Evolutionary conservation across 2,113 vertebrate genomes (phyloP), one percentile per base, ranked within the genome.

Genomic region (Lagopus leucura): DNA sequence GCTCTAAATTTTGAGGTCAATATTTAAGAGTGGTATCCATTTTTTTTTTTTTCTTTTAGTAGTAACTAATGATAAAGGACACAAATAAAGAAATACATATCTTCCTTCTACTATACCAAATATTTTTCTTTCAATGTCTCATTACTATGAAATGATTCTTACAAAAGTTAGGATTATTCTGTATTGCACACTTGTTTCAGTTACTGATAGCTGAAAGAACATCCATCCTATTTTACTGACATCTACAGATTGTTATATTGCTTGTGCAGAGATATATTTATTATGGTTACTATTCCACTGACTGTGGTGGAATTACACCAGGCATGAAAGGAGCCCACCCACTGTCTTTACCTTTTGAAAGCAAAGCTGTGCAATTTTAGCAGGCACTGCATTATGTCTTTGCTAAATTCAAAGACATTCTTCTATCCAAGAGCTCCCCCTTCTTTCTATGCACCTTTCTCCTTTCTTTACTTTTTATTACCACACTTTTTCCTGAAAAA

Each of bases 401-500:
- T 88, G 55, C 84, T 87, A 75, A 92, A 94, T 89, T 91, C 82
- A 86, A 74, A 92, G 67, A 38, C 64, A 82, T 92, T 86, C 88
- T 92, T 89, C 69, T 32, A 95, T 69, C 38, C 8, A 2, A 90
- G 28, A 74, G 61, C 69, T 93, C 79, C 55, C 48, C 64, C 10
- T 45, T 87, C 58, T 94, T 94, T 93, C 76, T 28, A 65, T 72
- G 52, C 57, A 92, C 79, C 82, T 92, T 96, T 19, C 42, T 91
- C 13, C 16, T 94, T 93, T 96, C 70, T 86, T 96, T 63, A 63
- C 30, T 77, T 94, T 90, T 94, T 95, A 88, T 95, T 94, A 66
- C 61, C 38, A 58, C 18, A n/a, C 42, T 82, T 25, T 50, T 93
- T 61, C 71, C 36, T 90, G 52, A 73, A 94, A 11, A 32, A 78